Base-by-base conservation (phyloP, 2,888 invertebrate genomes). In the Sinotaia quadrata region DNA sequence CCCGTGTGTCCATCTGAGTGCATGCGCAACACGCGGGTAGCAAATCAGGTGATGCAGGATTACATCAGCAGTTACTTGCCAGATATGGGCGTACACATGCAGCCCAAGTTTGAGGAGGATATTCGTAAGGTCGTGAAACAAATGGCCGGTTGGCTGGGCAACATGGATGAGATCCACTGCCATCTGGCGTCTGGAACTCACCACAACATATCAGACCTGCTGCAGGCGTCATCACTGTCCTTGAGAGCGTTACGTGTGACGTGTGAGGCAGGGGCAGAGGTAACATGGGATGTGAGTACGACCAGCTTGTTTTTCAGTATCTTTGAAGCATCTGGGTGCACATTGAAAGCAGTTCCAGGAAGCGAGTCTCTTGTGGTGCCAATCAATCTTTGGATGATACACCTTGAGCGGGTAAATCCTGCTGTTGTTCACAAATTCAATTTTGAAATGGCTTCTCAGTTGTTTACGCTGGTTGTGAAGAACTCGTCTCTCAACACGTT, bases 51-150 rank as follows among this genome's bases (percentile, higher is more conserved):
- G 29, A 41, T 65, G 56, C 65, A 56, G 56, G 44, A 29, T 15
- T 65, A 65, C 33, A 41, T 65, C 21, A 44, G 24, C 12, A n/a
- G 34, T 8, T 56, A 56, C 56, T 47, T 65, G 54, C 65, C 65
- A n/a, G 37, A 1, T 34, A 56, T 65, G 56, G 65, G 65, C 4
- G 21, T 31, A 15, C 65, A 56, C 65, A 65, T 65, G 65, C 41
- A 33, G 24, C 56, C 56, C 21, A 24, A 27, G 24, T 33, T 65
- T 41, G 56, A 56, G 41, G 4, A 29, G n/a, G 36, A 56, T 27
- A 52, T 44, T 15, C 44, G 65, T 12, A 24, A 41, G 31, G 24
- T 31, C 44, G 41, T 65, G 41, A 65, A 41, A 15, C 27, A 7
- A n/a, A 5, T 56, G 41, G 56, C 65, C 29, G 10, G 44, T 33